These are phyloP conservation scores for Oligia fasciuncula DNA, from an alignment of 2,888 invertebrate genomes.

Conservation along the genomic window DNA sequence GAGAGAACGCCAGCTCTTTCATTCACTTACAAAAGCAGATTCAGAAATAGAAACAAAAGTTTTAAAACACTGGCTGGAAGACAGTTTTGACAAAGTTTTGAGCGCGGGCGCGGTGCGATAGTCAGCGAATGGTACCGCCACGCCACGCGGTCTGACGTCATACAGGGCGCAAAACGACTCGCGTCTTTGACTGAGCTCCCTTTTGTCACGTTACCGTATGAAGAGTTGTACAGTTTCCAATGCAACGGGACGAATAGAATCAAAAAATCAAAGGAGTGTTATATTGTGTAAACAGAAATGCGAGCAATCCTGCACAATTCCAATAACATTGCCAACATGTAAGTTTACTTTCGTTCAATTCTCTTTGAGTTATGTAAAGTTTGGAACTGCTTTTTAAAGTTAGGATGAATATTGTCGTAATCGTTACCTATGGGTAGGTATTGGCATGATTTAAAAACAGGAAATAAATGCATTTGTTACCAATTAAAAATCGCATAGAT, in stretches of 20 bases:
- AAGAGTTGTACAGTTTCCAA: slow-evolving; percentile 67
- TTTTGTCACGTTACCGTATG: slow-evolving; percentile 73
- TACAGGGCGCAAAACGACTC: slow-evolving; percentile 62
- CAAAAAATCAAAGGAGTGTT: slow-evolving; percentile 55
- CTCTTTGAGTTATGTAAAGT: slow-evolving; percentile 39
- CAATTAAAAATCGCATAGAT: not conserved
- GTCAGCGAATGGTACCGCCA: slow-evolving; percentile 27
- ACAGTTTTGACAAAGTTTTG: slow-evolving; percentile 54
- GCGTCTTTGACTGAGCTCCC: slow-evolving; percentile 71
- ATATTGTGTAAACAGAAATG: slow-evolving; percentile 56
- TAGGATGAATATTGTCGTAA: not conserved
- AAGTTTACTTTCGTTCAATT: slow-evolving; percentile 50
- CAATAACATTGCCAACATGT: slow-evolving; percentile 40
- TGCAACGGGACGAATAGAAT: slow-evolving; percentile 47
- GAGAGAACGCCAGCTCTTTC: slow-evolving; percentile 18
- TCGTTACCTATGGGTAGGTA: not conserved
- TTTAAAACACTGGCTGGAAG: slow-evolving; percentile 36
- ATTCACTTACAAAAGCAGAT: slow-evolving; percentile 39
- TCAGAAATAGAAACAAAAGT: slow-evolving; percentile 45
- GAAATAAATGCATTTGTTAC: not conserved
- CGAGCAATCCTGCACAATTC: slow-evolving; percentile 59
- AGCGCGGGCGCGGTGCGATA: slow-evolving; percentile 35
- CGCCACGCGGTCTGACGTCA: slow-evolving; percentile 56
- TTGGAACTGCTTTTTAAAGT: slow-evolving; percentile 10
- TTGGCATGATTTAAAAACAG: not conserved